Conservation (phyloP, 1,140 invertebrate genomes). For the Temnothorax nylanderi region DNA sequence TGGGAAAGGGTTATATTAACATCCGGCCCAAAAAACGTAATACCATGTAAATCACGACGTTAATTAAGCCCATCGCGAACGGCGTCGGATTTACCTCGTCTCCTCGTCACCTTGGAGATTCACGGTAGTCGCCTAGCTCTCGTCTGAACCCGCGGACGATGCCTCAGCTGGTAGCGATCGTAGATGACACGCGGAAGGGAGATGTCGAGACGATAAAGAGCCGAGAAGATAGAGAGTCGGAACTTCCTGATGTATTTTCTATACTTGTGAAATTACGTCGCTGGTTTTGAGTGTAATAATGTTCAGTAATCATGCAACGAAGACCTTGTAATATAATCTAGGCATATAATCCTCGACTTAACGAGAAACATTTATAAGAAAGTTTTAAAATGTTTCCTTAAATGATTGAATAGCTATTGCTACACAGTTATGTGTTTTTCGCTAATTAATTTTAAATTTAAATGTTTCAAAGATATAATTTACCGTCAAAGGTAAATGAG, state of each 20-base stretch:
- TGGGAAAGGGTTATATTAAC: slow-evolving; percentile 52
- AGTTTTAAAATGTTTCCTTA: neutral
- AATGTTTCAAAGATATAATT: neutral
- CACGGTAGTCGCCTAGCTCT: neutral
- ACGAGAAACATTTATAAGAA: neutral
- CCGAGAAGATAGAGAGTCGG: neutral
- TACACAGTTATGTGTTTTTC: neutral
- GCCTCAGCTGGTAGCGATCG: neutral
- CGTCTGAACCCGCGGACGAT: neutral
- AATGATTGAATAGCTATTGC: neutral
- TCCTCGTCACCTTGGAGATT: slow-evolving; percentile 1
- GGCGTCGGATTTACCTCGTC: neutral
- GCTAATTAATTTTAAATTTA: slow-evolving; percentile 12
- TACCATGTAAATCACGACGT: slow-evolving; percentile 23
- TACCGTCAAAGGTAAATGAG: neutral
- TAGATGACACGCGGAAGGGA: slow-evolving; percentile 29
- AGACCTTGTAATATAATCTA: slow-evolving; percentile 1
- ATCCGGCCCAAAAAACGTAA: slow-evolving; percentile 33
- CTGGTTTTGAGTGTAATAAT: slow-evolving; percentile 7
- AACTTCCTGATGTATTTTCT: neutral
- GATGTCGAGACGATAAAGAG: slow-evolving; percentile 8
- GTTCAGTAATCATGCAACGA: neutral
- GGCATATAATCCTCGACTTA: neutral
- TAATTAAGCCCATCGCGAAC: slow-evolving; percentile 30
- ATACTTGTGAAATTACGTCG: neutral